Evolutionary conservation across 2,888 invertebrate genomes (phyloP).

Genomic region (Heliconius aoede): DNA sequence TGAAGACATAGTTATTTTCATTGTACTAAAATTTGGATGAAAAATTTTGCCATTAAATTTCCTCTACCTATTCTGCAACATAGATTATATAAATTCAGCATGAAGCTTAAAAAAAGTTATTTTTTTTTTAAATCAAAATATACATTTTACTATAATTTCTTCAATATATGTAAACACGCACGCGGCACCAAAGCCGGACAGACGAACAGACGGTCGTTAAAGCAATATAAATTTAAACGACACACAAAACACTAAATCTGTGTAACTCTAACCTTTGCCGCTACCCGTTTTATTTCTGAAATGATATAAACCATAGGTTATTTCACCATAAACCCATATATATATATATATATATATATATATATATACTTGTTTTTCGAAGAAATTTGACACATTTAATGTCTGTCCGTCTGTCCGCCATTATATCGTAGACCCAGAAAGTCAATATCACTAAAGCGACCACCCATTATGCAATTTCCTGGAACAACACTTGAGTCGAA

Average conservation of each 20-base stretch:
- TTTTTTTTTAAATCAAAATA: not conserved
- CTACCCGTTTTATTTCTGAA: conserved; percentile 27
- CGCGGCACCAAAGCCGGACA: not conserved
- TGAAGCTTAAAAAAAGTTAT: not conserved
- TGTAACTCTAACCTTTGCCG: conserved; percentile 29
- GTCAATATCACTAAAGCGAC: conserved; percentile 54
- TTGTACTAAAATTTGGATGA: too few species aligned
- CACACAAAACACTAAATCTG: conserved; percentile 16
- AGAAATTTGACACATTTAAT: conserved; percentile 33
- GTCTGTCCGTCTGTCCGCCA: conserved; percentile 35
- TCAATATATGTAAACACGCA: not conserved
- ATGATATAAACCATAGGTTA: conserved; percentile 26
- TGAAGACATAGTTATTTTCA: too few species aligned
- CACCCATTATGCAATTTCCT: conserved; percentile 66
- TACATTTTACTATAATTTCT: not conserved
- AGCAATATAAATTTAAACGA: conserved; percentile 17
- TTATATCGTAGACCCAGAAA: conserved; percentile 46
- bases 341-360: too few species aligned
- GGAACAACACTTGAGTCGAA: conserved; percentile 54
- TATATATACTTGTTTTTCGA: conserved; percentile 4
- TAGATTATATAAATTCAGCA: not conserved
- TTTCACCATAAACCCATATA: conserved; percentile 30
- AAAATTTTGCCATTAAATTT: not conserved
- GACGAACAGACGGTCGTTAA: conserved; percentile 11
- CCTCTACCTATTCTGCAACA: not conserved